These are phyloP conservation scores for Cisticola juncidis DNA, from an alignment of 2,113 vertebrate species.

Conservation along the genomic window DNA sequence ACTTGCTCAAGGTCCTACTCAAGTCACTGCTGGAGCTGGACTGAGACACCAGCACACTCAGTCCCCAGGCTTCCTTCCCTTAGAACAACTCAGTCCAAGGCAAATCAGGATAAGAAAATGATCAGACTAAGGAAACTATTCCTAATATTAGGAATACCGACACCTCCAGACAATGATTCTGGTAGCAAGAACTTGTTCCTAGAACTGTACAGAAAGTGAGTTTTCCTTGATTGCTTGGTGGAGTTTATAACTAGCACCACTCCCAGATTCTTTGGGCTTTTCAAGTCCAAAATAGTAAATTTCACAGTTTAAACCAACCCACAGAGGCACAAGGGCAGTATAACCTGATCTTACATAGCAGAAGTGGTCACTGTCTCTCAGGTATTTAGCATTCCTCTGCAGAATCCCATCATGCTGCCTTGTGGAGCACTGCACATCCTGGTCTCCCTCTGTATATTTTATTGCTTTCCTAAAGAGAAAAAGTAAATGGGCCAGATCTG, in stretches of 20 bases:
- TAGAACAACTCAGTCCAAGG: not conserved
- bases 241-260: not conserved
- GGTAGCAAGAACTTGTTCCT: not conserved
- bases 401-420: constrained; percentile 1
- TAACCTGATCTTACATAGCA: not conserved
- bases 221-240: not conserved
- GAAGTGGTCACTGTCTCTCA: not conserved
- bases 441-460: constrained; percentile 5
- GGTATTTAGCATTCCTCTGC: constrained; percentile 2
- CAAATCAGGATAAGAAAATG: not conserved
- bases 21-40: not conserved
- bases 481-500: constrained; percentile 51
- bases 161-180: not conserved
- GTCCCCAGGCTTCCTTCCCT: not conserved
- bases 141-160: not conserved
- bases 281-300: not conserved
- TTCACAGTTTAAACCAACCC: not conserved
- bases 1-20: not conserved
- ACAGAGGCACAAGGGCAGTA: not conserved
- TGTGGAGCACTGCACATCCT: not conserved
- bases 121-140: not conserved
- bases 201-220: not conserved
- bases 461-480: constrained; percentile 37
- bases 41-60: rapidly evolving
- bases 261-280: not conserved